Base-by-base conservation (phyloP, 2,797 vertebrate species). In the Microhierax caerulescens region DNA sequence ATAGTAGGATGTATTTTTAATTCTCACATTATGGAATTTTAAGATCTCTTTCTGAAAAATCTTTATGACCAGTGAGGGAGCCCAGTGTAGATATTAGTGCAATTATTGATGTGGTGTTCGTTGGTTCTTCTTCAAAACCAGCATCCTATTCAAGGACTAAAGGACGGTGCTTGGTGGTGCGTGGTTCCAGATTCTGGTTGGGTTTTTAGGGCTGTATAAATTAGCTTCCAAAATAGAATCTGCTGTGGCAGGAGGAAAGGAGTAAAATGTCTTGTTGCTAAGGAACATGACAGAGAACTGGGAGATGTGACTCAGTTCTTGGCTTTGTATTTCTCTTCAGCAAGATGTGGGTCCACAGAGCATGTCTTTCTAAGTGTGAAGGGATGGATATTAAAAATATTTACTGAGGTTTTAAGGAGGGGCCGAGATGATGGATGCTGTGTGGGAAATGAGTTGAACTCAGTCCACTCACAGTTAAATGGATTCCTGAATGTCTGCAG, bases 141-240 rank as follows among this genome's bases (percentile, higher is more conserved):
- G 61, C 27, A 9, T 75, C 75, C 30, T 68, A 0, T 37, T 67
- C 57, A 68, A 79, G 92, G 84, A 18, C 64, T 76, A 6, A 67
- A 83, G 84, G 47, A 73, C 8, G 25, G 39, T 77, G 84, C 67
- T 78, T 63, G 78, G n/a, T 82, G 90, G n/a, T 79, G 75, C 48
- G 0, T 93, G 95, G 85, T 85, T 95, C 85, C 93, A 90, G 64
- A 41, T 93, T 77, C 92, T 88, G 90, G 64, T 70, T 67, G 89
- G 72, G 63, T 61, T 94, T 96, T 93, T 60, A 89, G 88, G 70
- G 79, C 92, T 95, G 88, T 93, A 25, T 77, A 96, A 95, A 94
- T 94, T 64, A 92, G 68, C 88, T 90, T 96, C 94, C 79, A 96
- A 96, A 97, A 95, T 96, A 95, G 93, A 95, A 83, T 85, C 60